phyloP scores from a whole-genome alignment of 2,113 vertebrate genomes.

The Ardeotis arabs region DNA sequence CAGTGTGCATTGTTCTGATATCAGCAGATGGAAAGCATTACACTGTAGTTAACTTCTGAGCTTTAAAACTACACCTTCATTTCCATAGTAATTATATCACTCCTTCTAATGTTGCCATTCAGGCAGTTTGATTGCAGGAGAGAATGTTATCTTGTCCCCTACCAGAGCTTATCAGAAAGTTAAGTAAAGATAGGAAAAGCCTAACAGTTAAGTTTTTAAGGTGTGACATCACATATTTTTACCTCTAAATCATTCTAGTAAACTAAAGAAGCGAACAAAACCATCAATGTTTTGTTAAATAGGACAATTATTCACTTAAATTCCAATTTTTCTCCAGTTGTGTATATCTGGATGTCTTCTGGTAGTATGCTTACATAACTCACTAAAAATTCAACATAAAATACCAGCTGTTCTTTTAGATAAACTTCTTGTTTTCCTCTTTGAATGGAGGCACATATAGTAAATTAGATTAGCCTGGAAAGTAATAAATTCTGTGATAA shows the following conservation, averaged over 20 bases:
- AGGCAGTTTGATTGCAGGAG: neutral
- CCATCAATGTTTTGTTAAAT: neutral
- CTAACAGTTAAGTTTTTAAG: neutral
- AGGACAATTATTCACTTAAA: neutral
- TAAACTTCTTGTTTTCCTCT: slow-evolving; percentile 29
- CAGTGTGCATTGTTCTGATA: neutral
- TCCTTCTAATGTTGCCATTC: neutral
- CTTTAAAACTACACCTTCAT: neutral
- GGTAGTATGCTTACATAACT: neutral
- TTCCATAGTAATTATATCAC: neutral
- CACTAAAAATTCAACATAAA: neutral
- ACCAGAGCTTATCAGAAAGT: neutral
- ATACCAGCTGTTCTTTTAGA: slow-evolving; percentile 17
- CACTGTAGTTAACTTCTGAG: neutral
- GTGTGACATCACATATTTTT: neutral
- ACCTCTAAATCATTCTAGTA: neutral
- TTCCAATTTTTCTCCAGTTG: neutral
- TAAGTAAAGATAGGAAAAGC: neutral
- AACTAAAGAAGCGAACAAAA: neutral
- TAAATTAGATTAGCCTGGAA: neutral
- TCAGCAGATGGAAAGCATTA: neutral
- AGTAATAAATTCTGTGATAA: neutral
- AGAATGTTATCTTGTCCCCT: neutral
- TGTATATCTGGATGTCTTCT: neutral
- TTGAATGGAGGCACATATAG: neutral